Evolutionary conservation across 2,888 invertebrate species (phyloP), one percentile per base, ranked within the genome.

Genomic region (Limnephilus lunatus): DNA sequence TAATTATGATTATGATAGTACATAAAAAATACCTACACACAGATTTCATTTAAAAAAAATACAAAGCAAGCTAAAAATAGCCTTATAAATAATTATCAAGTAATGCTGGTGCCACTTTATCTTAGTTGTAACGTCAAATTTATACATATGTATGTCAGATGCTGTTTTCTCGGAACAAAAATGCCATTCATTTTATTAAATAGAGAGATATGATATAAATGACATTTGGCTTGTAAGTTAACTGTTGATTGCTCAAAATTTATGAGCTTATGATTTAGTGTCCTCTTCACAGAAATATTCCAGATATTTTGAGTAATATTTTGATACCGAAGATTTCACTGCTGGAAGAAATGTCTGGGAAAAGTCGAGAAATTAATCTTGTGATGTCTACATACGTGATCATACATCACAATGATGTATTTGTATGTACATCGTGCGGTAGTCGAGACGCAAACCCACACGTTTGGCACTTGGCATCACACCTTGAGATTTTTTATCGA

Each of bases 391-490:
- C 68, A n/a, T 68, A 68, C 68, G 9, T n/a, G 68, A 68, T 68
- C 68, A 68, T 68, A 68, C 68, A 68, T 25, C 68, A 68, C n/a
- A 68, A 68, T n/a, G 68, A 2, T 68, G 53, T 68, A 25, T 68
- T 68, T 68, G 25, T 68, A 68, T 68, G 68, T n/a, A n/a, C 68
- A 68, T 5, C n/a, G 25, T 68, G 68, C 2, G 68, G n/a, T 68
- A 68, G 68, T 68, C 68, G 68, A 68, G 68, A 68, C 68, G n/a
- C 53, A 68, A 68, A 68, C 68, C 68, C 68, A 68, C 68, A 68
- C 68, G 68, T 68, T 68, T 68, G 68, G 68, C 68, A 68, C 68
- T 68, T 68, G 68, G 68, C 68, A 68, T 68, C 25, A 68, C 68
- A 68, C 68, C 68, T 68, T 68, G 68, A 68, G 68, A 68, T 68